Evolutionary conservation across 2,797 vertebrate species (phyloP).

Genomic region (Jordanella pulchra): DNA sequence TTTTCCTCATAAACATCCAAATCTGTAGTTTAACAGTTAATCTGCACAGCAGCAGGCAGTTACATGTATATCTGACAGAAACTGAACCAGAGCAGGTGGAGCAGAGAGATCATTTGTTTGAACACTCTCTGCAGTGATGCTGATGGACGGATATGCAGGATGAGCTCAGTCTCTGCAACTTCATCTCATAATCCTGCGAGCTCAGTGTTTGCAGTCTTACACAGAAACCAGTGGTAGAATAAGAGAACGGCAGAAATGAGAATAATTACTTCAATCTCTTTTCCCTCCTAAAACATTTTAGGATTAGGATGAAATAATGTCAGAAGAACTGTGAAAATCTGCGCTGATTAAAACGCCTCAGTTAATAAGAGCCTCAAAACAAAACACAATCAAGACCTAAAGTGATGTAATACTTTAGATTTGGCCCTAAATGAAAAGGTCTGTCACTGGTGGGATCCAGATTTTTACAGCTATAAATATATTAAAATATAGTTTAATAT

Average conservation of each 20-base stretch:
- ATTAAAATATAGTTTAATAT: background rate
- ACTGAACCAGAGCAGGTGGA: conserved; percentile 31
- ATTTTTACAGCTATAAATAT: background rate
- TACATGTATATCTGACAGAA: conserved; percentile 41
- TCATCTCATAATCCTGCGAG: conserved; percentile 51
- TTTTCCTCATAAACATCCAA: too few relatives aligned
- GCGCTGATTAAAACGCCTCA: background rate
- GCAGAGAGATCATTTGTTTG: conserved; percentile 46
- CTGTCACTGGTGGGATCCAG: too few relatives aligned
- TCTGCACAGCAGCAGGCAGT: too few relatives aligned
- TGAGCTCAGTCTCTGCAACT: conserved; percentile 39
- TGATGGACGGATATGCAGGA: conserved; percentile 54
- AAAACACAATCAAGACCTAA: background rate
- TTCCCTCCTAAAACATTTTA: background rate
- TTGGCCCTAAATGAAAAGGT: too few relatives aligned
- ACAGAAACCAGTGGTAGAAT: conserved; percentile 37
- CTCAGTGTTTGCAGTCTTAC: conserved; percentile 27
- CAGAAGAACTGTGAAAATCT: background rate
- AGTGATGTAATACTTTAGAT: too few relatives aligned
- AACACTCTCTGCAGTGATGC: conserved; percentile 44
- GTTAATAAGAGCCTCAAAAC: background rate
- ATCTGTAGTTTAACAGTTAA: background rate
- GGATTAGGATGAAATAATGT: background rate
- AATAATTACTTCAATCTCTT: background rate
- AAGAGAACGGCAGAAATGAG: conserved; percentile 12